These are phyloP conservation scores for Palythoa grandiflora DNA, from an alignment of 92 coral and sea anemone species.

Conservation along the genomic window DNA sequence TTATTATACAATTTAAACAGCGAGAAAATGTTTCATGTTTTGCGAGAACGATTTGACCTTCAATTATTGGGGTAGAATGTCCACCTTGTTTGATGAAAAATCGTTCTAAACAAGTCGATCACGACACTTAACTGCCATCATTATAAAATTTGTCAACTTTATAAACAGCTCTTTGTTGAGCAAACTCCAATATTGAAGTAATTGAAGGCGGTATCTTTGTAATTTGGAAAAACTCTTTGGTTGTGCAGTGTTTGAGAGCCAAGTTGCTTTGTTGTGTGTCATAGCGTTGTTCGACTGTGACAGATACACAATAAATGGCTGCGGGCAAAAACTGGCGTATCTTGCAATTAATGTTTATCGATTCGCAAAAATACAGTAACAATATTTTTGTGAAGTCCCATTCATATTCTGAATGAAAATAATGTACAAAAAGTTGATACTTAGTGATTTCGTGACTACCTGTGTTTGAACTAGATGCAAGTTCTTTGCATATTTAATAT, in stretches of 20 bases:
- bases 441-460: neutral
- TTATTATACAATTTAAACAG: neutral
- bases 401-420: neutral
- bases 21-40: neutral
- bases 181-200: slow-evolving; percentile 10
- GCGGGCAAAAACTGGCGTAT: no score
- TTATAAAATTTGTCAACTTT: neutral
- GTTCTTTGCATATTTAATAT: neutral
- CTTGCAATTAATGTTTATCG: neutral
- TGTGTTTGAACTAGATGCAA: neutral
- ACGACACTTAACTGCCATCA: neutral
- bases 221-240: neutral
- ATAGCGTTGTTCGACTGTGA: neutral
- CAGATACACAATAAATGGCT: neutral
- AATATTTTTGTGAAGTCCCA: neutral
- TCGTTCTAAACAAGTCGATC: neutral
- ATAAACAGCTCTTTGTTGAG: neutral
- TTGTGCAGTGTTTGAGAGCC: neutral
- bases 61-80: neutral
- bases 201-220: neutral
- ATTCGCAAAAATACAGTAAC: neutral
- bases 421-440: neutral
- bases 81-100: neutral
- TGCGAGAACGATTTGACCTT: neutral
- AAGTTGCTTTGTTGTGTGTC: neutral